Conservation (phyloP, 2,888 invertebrate genomes). For the Rhopalosiphum nymphaeae region DNA sequence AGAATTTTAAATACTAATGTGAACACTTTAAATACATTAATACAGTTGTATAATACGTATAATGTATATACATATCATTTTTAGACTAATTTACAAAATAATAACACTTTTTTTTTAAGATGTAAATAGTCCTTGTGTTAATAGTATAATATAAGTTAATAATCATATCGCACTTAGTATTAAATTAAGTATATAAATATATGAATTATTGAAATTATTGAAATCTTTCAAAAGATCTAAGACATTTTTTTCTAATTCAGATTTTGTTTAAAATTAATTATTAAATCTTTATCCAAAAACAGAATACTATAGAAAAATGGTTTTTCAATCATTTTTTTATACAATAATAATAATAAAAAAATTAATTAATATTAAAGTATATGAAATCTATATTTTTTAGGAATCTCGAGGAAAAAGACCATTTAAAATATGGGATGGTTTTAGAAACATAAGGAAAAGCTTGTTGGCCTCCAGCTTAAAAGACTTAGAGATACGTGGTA, state of each 20-base stretch:
- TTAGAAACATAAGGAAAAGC: slow-evolving; percentile 92
- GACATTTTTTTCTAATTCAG: background rate
- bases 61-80: too few species aligned
- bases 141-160: background rate
- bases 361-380: background rate
- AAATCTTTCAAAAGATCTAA: too few species aligned
- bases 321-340: too few species aligned
- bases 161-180: background rate
- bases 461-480: slow-evolving; percentile 92
- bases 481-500: slow-evolving; percentile 83
- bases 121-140: background rate
- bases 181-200: background rate
- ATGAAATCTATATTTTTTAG: slow-evolving; percentile 73
- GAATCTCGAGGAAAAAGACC: slow-evolving; percentile 96
- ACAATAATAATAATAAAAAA: background rate
- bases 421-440: slow-evolving; percentile 97
- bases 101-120: background rate
- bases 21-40: too few species aligned
- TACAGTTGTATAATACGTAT: too few species aligned
- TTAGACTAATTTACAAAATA: background rate
- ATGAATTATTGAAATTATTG: background rate
- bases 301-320: too few species aligned
- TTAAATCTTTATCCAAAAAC: background rate
- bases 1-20: too few species aligned
- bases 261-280: background rate